phyloP scores from a whole-genome alignment of 2,888 invertebrate genomes.

The Melinopterus prodromus region DNA sequence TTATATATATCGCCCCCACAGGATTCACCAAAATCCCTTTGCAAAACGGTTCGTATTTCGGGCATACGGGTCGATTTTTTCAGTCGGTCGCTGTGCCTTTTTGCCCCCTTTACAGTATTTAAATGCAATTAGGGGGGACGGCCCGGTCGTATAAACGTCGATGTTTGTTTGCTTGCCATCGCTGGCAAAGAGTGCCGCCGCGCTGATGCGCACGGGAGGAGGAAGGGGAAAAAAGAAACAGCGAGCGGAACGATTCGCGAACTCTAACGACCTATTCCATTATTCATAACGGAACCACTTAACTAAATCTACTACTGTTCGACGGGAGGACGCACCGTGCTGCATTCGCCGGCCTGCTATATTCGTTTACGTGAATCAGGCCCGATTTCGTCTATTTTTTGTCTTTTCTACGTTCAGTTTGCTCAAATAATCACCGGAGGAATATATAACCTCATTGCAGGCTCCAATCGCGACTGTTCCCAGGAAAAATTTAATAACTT shows the following conservation, averaged over 20 bases:
- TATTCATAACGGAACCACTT: conserved; percentile 25
- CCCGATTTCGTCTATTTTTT: not conserved
- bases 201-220: not conserved
- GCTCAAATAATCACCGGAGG: not conserved
- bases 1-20: no score
- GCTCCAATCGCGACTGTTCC: not conserved
- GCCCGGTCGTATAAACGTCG: not conserved
- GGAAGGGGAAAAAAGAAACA: not conserved
- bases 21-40: no score
- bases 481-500: not conserved
- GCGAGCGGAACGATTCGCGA: conserved; percentile 1
- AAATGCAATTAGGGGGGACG: not conserved
- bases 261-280: conserved; percentile 24
- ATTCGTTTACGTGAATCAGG: not conserved
- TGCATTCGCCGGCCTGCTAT: not conserved
- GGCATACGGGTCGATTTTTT: not conserved
- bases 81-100: not conserved
- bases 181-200: not conserved
- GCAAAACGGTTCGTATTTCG: not conserved
- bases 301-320: conserved; percentile 25
- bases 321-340: not conserved
- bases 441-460: not conserved
- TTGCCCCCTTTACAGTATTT: not conserved
- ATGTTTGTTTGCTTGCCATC: not conserved
- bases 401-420: not conserved